Evolutionary conservation across 1,140 invertebrate species (phyloP).

Genomic region (Heliothis virescens): DNA sequence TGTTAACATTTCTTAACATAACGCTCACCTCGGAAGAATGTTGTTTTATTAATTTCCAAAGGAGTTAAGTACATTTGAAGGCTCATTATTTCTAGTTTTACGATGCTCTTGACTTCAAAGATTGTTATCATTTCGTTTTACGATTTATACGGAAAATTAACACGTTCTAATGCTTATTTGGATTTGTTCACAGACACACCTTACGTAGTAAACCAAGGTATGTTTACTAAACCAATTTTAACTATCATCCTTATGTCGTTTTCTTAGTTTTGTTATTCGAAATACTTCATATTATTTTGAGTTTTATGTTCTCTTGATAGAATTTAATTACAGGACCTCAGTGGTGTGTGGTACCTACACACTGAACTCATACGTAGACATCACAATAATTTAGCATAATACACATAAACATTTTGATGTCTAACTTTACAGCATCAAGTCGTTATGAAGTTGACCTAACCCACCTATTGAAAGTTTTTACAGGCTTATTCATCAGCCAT

Average conservation of each 20-base stretch:
- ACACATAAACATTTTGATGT: too few species aligned
- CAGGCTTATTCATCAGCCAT: too few species aligned
- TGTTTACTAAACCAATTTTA: neutral
- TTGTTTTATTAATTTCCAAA: slow-evolving; percentile 9
- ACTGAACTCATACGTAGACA: neutral
- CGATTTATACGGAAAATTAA: slow-evolving; percentile 19
- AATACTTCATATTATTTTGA: too few species aligned
- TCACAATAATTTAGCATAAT: too few species aligned
- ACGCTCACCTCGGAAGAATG: slow-evolving; percentile 3
- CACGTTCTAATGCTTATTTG: neutral
- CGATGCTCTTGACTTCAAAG: slow-evolving; percentile 9
- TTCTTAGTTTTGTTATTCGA: too few species aligned
- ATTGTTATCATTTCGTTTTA: neutral
- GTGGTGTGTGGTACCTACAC: neutral
- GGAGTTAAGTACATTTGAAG: neutral
- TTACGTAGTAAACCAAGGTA: neutral
- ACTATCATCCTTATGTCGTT: too few species aligned
- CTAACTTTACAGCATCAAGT: too few species aligned
- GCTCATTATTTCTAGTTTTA: neutral
- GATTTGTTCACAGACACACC: neutral
- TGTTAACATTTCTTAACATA: neutral
- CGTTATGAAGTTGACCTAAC: too few species aligned
- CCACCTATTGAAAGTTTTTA: too few species aligned
- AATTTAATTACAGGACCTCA: too few species aligned
- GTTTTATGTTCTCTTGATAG: neutral